These are phyloP conservation scores for Madoqua kirkii DNA, from an alignment of 2,113 vertebrate genomes.

Conservation along the genomic window DNA sequence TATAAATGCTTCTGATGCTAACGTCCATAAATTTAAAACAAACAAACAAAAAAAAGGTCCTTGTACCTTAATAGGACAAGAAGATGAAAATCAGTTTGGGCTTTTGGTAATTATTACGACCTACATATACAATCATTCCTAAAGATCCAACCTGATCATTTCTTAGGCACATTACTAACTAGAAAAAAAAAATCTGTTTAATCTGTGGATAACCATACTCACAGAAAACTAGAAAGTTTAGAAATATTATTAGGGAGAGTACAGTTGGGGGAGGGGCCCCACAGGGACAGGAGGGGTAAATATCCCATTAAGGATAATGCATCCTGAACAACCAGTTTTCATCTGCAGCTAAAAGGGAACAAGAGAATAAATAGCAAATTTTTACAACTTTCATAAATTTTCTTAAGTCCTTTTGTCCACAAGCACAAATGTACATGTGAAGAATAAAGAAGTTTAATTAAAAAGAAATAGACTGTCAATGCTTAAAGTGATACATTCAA, in stretches of 20 bases:
- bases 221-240: not conserved
- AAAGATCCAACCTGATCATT: not conserved
- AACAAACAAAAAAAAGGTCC: not conserved
- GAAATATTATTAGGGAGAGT: not conserved
- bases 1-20: not conserved
- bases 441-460: slow-evolving; percentile 83
- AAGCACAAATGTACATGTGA: slow-evolving; percentile 69
- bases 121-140: not conserved
- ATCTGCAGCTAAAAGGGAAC: slow-evolving; percentile 67
- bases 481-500: slow-evolving; percentile 81
- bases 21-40: not conserved
- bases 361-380: slow-evolving; percentile 67
- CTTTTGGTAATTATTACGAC: not conserved
- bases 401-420: slow-evolving; percentile 71
- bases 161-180: not conserved
- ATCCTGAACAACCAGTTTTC: slow-evolving; percentile 47
- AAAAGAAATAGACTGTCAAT: slow-evolving; percentile 87
- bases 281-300: not conserved
- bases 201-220: slow-evolving; percentile 23
- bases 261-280: not conserved
- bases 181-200: not conserved
- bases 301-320: slow-evolving; percentile 42
- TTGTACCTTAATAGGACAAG: not conserved
- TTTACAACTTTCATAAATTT: slow-evolving; percentile 71
- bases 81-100: not conserved